Conservation (phyloP, 2,113 vertebrate species). For the Condylura cristata region DNA sequence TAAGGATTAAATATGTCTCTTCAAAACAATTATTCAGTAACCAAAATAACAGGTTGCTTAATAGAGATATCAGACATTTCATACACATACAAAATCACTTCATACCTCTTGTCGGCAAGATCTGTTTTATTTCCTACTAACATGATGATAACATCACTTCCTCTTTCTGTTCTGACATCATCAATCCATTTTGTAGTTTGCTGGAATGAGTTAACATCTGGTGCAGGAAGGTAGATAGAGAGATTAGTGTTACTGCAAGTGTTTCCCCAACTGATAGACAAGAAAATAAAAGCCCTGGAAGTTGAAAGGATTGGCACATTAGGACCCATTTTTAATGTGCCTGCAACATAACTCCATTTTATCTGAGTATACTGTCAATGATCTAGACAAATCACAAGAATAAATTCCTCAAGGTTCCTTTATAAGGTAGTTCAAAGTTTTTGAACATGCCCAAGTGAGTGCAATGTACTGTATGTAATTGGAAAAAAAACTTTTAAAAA, state of each 20-base stretch:
- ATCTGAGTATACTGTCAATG: constrained; percentile 51
- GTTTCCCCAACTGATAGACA: neutral
- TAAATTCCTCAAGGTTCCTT: constrained; percentile 33
- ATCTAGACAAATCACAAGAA: constrained; percentile 50
- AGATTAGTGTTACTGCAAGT: constrained; percentile 76
- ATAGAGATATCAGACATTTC: constrained; percentile 1
- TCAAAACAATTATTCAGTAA: constrained; percentile 50
- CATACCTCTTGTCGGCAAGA: constrained; percentile 98
- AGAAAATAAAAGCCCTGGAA: constrained; percentile 21
- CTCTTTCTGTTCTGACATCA: constrained; percentile 98
- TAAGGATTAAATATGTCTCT: constrained; percentile 23
- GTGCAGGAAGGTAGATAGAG: constrained; percentile 68
- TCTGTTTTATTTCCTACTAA: constrained; percentile 99
- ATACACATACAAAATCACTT: constrained; percentile 37
- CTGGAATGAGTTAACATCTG: constrained; percentile 99
- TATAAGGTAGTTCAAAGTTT: neutral
- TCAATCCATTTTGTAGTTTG: constrained; percentile 99
- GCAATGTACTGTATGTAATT: neutral
- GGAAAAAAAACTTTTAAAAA: neutral
- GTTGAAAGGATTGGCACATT: constrained; percentile 73
- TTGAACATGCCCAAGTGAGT: constrained; percentile 45
- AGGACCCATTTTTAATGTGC: constrained; percentile 66
- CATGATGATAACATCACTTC: constrained; percentile 99
- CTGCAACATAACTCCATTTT: constrained; percentile 67
- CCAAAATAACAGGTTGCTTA: constrained; percentile 39